Evolutionary conservation across 2,888 invertebrate species (phyloP), one percentile per base, ranked within the genome.

Genomic region (Chloromyia formosa): DNA sequence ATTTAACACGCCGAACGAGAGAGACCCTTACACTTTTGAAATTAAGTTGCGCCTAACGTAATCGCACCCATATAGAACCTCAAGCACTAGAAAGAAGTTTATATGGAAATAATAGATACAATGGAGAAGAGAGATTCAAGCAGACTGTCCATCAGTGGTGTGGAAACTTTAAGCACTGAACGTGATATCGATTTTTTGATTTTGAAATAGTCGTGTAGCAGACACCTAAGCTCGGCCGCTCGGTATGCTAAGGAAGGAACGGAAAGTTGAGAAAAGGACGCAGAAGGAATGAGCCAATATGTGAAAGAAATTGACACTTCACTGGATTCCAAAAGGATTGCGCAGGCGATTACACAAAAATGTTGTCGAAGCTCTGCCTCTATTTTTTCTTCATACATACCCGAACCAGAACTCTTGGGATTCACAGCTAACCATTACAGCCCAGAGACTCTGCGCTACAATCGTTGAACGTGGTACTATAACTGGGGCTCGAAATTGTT

Each of bases 381-480:
- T 4, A 7, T 35, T 35, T 35, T 35, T 35, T 35, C 27, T 35
- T 7, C 7, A 35, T 35, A 4, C 27, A 35, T 35, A n/a, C n/a
- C n/a, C n/a, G n/a, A n/a, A n/a, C n/a, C 27, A 58, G 62, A 75
- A 45, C 69, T 27, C 35, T 20, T 62, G 53, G 35, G 14, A 49
- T 35, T 45, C 45, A 54, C 40, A 74, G 66, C 72, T 61, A 69
- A 74, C 74, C 71, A 76, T 76, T 76, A 74, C 53, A 42, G 76
- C 72, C 71, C 68, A 54, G 22, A 27, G 18, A 23, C 27, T 60
- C 22, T 20, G 40, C 35, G 23, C 61, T 35, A 7, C 27, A 35
- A 35, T 35, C 27, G 7, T 35, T 35, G 27, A n/a, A n/a, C n/a
- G n/a, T n/a, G n/a, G 45, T 14, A 68, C 54, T 35, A 23, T 54